Conservation (phyloP, 2,797 vertebrate species). For the Urosaurus nigricauda region DNA sequence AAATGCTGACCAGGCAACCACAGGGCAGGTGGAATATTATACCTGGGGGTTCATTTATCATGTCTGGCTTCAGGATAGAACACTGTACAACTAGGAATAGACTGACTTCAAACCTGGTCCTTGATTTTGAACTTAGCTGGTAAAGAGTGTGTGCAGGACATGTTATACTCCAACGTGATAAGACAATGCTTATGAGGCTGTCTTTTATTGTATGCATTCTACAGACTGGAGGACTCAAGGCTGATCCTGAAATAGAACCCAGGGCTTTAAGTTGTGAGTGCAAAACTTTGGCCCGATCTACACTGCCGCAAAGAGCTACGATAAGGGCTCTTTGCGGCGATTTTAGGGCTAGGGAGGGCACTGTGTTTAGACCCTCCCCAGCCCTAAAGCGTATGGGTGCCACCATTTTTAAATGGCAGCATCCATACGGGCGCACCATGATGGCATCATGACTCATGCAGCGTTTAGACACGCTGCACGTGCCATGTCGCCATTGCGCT, state of each 20-base stretch:
- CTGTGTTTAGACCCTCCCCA: too few species aligned
- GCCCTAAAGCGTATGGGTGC: too few species aligned
- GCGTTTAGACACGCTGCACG: too few species aligned
- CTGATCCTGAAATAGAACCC: not conserved
- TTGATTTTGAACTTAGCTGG: not conserved
- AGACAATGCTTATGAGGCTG: not conserved
- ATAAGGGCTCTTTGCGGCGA: too few species aligned
- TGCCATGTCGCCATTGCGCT: too few species aligned
- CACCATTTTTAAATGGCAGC: too few species aligned
- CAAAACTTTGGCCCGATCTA: not conserved
- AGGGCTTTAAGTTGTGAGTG: not conserved
- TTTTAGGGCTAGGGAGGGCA: too few species aligned
- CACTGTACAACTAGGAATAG: not conserved
- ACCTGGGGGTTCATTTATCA: conserved; percentile 17
- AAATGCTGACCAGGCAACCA: conserved; percentile 35
- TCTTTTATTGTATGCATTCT: not conserved
- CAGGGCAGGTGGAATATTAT: not conserved
- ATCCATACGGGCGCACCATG: too few species aligned
- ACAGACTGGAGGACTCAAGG: not conserved
- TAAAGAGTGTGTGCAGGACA: not conserved
- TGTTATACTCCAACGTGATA: not conserved
- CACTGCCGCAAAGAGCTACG: too few species aligned
- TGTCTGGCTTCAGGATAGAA: conserved; percentile 3
- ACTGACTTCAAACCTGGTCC: not conserved
- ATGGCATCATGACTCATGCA: too few species aligned